Conservation (phyloP, 2,888 invertebrate genomes). For the Proisotoma minuta region DNA sequence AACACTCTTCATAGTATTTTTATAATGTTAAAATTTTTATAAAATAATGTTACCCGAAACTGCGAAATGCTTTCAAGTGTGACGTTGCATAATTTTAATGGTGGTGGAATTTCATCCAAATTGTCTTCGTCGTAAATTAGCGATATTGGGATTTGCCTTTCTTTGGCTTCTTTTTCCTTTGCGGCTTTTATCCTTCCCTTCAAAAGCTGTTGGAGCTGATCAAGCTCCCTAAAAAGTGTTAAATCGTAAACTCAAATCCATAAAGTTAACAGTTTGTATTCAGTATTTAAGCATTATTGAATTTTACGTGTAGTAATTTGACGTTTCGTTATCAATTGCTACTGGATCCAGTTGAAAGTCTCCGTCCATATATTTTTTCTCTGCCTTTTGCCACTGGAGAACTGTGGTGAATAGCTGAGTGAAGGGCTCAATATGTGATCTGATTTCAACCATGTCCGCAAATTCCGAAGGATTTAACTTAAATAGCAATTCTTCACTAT, state of each 20-base stretch:
- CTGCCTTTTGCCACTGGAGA: slow-evolving; percentile 71
- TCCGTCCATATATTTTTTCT: slow-evolving; percentile 87
- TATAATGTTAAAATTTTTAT: not conserved
- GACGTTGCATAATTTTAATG: slow-evolving; percentile 65
- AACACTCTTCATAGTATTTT: not conserved
- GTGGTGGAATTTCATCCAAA: slow-evolving; percentile 62
- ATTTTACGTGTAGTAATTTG: slow-evolving; percentile 60
- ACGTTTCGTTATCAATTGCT: slow-evolving; percentile 65
- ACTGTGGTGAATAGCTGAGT: slow-evolving; percentile 56
- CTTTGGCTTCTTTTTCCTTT: slow-evolving; percentile 44
- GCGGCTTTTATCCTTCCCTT: slow-evolving; percentile 45
- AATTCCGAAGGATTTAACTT: slow-evolving; percentile 73
- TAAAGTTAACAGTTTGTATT: not conserved
- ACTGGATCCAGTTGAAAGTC: slow-evolving; percentile 77
- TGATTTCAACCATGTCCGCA: slow-evolving; percentile 72
- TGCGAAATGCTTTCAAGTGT: slow-evolving; percentile 56
- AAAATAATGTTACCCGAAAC: slow-evolving; percentile 55
- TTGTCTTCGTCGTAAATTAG: slow-evolving; percentile 44
- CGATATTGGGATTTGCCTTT: slow-evolving; percentile 40
- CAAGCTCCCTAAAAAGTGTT: slow-evolving; percentile 62
- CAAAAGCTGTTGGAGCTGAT: slow-evolving; percentile 43
- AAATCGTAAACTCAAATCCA: slow-evolving; percentile 52
- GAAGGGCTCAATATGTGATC: slow-evolving; percentile 57
- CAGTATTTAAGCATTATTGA: not conserved
- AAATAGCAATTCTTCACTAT: slow-evolving; percentile 79